Evolutionary conservation across 2,113 vertebrate species (phyloP).

Genomic region (Columbina picui): DNA sequence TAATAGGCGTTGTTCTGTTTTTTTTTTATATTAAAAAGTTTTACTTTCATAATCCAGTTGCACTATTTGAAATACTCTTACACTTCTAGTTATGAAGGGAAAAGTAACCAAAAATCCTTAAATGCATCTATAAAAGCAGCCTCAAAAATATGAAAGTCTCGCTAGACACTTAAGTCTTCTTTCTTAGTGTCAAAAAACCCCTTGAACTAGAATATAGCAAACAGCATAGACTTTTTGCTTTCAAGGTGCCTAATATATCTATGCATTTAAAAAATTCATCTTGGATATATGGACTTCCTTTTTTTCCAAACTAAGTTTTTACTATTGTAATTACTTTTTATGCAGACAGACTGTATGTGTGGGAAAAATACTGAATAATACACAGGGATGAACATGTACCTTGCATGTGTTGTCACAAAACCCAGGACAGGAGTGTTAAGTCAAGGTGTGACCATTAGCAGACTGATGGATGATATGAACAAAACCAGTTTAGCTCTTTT

Average conservation of each 20-base stretch:
- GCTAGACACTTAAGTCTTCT: background rate
- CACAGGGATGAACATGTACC: background rate
- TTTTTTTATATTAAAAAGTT: background rate
- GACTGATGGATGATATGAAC: background rate
- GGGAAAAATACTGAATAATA: background rate
- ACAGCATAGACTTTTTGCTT: background rate
- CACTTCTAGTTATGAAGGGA: background rate
- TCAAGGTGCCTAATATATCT: background rate
- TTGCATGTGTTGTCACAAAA: background rate
- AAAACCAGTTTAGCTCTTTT: background rate
- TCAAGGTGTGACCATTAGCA: background rate
- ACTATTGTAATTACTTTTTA: background rate
- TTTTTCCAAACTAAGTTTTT: background rate
- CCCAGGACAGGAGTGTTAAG: background rate
- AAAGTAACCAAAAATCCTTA: background rate
- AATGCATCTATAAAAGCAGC: background rate
- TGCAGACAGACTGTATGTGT: background rate
- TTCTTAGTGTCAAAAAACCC: background rate
- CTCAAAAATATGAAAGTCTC: background rate
- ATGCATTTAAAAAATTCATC: background rate
- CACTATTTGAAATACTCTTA: background rate
- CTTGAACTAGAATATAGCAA: background rate
- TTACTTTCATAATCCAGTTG: background rate
- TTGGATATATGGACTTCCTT: background rate
- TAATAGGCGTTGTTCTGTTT: background rate